Evolutionary conservation across 2,888 invertebrate genomes (phyloP), one percentile per base, ranked within the genome.

Genomic region (Mimas tiliae): DNA sequence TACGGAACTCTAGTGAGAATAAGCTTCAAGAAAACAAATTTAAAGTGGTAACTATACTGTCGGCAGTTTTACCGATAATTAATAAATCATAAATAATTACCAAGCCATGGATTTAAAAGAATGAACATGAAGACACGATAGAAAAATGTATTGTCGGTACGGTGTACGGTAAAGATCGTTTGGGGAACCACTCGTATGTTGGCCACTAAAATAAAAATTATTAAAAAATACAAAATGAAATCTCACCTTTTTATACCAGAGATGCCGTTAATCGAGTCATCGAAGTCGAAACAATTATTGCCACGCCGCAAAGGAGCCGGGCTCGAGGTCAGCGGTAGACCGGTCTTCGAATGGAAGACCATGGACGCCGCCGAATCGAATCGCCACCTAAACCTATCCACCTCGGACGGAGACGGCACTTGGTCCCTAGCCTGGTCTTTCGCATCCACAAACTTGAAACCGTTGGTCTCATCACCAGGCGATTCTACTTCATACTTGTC

Each of bases 231-330:
- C 58, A 48, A 45, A 21, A 53, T 52, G 21, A 55, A 66, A 64
- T 80, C 83, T 77, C 82, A 97, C 97, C 96, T 97, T 91, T 97
- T 96, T 74, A 97, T 97, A 51, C 97, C 97, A 66, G 96, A 96
- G 38, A 97, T 96, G 8, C 96, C 96, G 75, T 96, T 96, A 71
- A 98, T 95, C 50, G 96, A 95, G 78, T 96, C 96, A 88, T 98
- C 98, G 80, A 96, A 98, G 83, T 97, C 97, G 85, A 98, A 98
- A 79, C 96, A 95, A 65, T 95, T 95, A 72, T 96, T 96, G 2
- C 97, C 96, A 64, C 96, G 94, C 55, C 97, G 91, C 69, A 97
- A 88, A 0, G 98, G 98, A 1, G 98, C 98, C 0, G 98, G 98
- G 84, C 97, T 97, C 48, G 97, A 97, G 0, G 97, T 97, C 55